A percentile compares a stretch with the other conserved stretches of the same genome.
phyloP scores from a whole-genome alignment of 64 coral and sea anemone genomes.

The Actinia tenebrosa region DNA sequence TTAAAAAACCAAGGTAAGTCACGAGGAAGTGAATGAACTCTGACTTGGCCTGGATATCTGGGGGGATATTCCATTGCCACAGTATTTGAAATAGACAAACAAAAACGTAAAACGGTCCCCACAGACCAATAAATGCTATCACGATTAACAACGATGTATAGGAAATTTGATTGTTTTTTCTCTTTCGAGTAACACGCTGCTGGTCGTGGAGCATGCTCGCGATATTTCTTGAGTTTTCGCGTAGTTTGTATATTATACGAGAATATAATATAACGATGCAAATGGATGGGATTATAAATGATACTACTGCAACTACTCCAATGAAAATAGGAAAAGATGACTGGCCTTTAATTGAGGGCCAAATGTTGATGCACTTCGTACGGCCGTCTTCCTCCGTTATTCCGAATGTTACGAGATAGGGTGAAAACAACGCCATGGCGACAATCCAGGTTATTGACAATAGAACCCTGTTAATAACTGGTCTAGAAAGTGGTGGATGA shows the following conservation, averaged over 20 bases:
- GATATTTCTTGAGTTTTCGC: not conserved
- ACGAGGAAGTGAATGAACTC: too few relatives aligned
- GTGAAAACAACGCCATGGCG: not conserved
- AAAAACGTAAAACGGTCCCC: not conserved
- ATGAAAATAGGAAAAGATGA: not conserved
- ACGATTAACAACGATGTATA: not conserved
- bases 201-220: not conserved
- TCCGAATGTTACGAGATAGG: not conserved
- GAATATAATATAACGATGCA: not conserved
- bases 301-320: not conserved
- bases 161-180: not conserved
- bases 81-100: too few relatives aligned
- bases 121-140: not conserved
- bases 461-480: not conserved
- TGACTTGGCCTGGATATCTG: too few relatives aligned
- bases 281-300: not conserved
- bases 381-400: not conserved
- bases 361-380: not conserved
- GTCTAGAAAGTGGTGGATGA: not conserved
- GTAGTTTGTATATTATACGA: not conserved
- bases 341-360: not conserved
- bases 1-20: too few relatives aligned
- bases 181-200: not conserved
- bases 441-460: not conserved
- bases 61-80: too few relatives aligned